Conservation (phyloP, 2,113 vertebrate species). For the Apaloderma vittatum region DNA sequence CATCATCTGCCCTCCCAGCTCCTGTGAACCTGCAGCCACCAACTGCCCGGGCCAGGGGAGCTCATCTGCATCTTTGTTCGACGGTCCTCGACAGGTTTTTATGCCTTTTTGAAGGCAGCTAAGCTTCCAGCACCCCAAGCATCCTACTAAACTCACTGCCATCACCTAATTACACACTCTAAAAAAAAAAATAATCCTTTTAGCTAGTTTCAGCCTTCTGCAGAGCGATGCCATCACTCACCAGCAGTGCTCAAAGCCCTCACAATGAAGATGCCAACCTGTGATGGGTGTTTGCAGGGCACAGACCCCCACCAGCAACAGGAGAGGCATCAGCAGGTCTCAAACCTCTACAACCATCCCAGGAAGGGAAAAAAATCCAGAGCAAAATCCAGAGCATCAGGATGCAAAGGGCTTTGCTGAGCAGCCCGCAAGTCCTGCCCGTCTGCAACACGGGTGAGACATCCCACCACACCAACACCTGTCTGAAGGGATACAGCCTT, state of each 20-base stretch:
- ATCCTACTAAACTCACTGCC: neutral
- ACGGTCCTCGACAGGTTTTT: accelerated
- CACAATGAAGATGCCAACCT: accelerated
- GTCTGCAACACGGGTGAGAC: neutral
- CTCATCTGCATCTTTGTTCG: neutral
- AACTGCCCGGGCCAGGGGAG: neutral
- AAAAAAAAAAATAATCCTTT: neutral
- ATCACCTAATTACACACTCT: accelerated
- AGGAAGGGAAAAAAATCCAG: neutral
- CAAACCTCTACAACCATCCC: accelerated
- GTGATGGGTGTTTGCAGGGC: neutral
- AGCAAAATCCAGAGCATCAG: neutral
- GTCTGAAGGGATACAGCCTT: neutral
- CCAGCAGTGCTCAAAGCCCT: neutral
- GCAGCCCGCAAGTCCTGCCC: neutral
- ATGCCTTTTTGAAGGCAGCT: neutral
- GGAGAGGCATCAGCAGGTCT: neutral
- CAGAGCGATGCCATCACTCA: neutral
- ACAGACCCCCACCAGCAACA: neutral
- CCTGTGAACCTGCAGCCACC: neutral
- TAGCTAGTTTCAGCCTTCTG: neutral
- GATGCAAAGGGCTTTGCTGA: neutral
- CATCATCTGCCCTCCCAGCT: neutral
- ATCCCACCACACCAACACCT: neutral
- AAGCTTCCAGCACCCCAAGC: neutral